Conservation (phyloP, 2,797 vertebrate genomes). For the Allobates femoralis region DNA sequence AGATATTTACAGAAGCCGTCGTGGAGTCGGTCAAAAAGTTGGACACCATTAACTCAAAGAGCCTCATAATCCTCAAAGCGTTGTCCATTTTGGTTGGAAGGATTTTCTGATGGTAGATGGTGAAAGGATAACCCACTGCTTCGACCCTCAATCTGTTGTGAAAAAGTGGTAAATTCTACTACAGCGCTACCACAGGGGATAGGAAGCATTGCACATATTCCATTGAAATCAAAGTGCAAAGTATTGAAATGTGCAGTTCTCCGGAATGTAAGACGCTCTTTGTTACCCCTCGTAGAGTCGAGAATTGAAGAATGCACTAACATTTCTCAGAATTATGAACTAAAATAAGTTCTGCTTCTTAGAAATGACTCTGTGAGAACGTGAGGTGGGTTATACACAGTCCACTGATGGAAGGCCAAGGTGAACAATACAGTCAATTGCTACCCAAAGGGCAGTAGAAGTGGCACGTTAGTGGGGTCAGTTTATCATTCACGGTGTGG, state of each 20-base stretch:
- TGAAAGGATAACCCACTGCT: background rate
- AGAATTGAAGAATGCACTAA: no score
- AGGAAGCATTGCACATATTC: background rate
- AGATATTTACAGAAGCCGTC: background rate
- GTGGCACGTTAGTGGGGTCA: no score
- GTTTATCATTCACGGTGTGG: no score
- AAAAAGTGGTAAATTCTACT: background rate
- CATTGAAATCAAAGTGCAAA: no score
- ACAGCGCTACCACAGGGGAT: background rate
- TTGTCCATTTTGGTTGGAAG: background rate
- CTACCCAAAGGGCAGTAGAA: no score
- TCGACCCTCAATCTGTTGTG: background rate
- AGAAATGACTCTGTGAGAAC: no score
- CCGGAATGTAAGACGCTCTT: background rate
- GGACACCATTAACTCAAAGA: background rate
- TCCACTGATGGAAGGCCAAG: no score
- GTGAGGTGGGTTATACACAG: no score
- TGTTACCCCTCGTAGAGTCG: background rate
- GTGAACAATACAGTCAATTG: no score
- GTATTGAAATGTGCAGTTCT: background rate
- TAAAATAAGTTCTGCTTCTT: no score
- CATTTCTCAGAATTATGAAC: no score
- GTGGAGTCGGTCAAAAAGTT: background rate
- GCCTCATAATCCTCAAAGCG: background rate
- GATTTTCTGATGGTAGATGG: background rate